Evolutionary conservation across 2,888 invertebrate genomes (phyloP), one percentile per base, ranked within the genome.

Genomic region (Fragum whitleyi): DNA sequence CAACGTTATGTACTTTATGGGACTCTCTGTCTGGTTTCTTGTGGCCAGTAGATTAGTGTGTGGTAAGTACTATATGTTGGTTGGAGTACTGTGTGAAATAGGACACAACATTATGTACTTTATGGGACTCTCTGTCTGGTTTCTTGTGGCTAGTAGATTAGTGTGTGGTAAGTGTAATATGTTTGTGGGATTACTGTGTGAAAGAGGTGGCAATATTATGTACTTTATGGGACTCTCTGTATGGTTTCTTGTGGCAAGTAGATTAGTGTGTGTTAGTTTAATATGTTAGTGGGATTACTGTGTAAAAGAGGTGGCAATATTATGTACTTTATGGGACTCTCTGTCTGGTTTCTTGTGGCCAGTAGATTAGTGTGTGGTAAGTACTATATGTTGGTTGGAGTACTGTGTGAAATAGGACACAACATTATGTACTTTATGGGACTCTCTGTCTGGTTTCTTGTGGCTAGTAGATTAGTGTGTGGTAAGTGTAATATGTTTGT

Each of bases 361-460:
- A 92, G 94, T 55, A 87, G 95, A 59, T 87, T 94, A 14, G 88
- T 94, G 14, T 92, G 93, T 85, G 94, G 94, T 94, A 85, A 85
- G 77, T 74, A 23, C 19, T 6, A 39, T n/a, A n/a, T 94, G n/a
- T 74, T 94, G 3, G 87, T 94, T 69, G 91, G 93, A 21, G 91
- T 91, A 65, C 16, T 92, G 26, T 92, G 90, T 75, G 91, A 93
- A 83, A 86, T 93, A 11, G 87, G 88, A 32, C 94, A 94, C 7
- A 94, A 93, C 79, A 74, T 94, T 68, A 92, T 94, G 91, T 95
- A 95, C 86, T 94, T 94, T 65, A 74, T 94, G 69, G 94, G 94
- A 11, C 82, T 92, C n/a, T 92, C 92, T 39, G 91, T 92, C 28
- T 94, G 94, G 93, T 93, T 94, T 61, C 85, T 94, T 29, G 82